Base-by-base conservation (phyloP, 2,888 invertebrate genomes). In the Miltochrista miniata region DNA sequence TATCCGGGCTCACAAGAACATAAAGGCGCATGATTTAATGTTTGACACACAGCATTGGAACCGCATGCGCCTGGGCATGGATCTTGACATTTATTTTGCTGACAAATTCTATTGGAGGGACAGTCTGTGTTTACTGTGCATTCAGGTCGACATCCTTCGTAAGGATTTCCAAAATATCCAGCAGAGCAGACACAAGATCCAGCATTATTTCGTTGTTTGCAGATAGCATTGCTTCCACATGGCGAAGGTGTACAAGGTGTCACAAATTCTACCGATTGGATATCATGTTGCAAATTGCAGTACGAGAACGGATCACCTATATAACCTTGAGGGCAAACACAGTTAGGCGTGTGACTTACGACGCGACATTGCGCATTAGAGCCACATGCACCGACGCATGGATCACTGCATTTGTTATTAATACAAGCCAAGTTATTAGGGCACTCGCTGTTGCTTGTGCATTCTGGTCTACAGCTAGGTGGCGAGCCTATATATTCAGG, bases 21-120 rank as follows among this genome's bases (percentile, higher is more conserved):
- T 52, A 93, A 92, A 2, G 96, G 95, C 44, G 93, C 84, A 80
- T 96, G 96, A 70, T 95, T 95, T 2, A 95, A 89, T 15, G 95
- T 94, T 72, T 94, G 93, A 74, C 96, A 96, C 50, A 94, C 90
- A 10, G 96, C 94, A 74, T 96, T 95, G 64, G 91, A 89, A 12
- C 95, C 96, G 75, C 96, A 96, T 42, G 94, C 94, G 30, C 96
- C 95, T 0, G 94, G 94, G 70, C 96, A 96, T 8, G 96, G 96
- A 78, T 96, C 94, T 65, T 92, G 89, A 71, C 96, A 96, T 83
- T 95, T 95, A 71, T 95, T 94, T 76, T 94, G 93, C 51, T 94
- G 93, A 65, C 96, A 96, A 14, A 96, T 94, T 75, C 92, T 93
- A 72, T 95, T 94, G 5, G 95, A 93, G 1, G 94, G 87, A 76